Evolutionary conservation across 2,888 invertebrate species (phyloP), one percentile per base, ranked within the genome.

Genomic region (Belgica antarctica): DNA sequence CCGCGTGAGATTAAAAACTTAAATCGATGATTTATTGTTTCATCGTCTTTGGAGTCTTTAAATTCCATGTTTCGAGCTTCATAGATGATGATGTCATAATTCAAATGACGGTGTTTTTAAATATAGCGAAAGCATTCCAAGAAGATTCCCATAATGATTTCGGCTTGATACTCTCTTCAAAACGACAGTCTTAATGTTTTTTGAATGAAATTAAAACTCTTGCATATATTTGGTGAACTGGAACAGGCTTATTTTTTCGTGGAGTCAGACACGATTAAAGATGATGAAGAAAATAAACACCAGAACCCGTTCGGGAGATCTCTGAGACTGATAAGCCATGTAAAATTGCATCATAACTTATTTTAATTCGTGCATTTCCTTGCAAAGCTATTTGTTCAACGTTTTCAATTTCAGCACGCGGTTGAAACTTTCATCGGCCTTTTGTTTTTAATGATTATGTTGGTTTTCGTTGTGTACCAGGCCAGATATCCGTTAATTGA

Each of bases 21-120:
- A 57, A 19, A 8, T 19, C 57, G 22, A 10, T 57, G 57, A 57
- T 57, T 57, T 57, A 57, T 57, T 15, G 15, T 57, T n/a, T n/a
- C n/a, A n/a, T n/a, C n/a, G n/a, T n/a, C n/a, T n/a, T n/a, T n/a
- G n/a, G n/a, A n/a, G n/a, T n/a, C n/a, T n/a, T n/a, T n/a, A n/a
- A n/a, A n/a, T n/a, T n/a, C n/a, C n/a, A n/a, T n/a, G n/a, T n/a
- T 41, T n/a, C 41, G 41, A 41, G 12, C 15, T 41, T 41, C 12
- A 41, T n/a, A n/a, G 12, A 3, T 10, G 41, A n/a, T 41, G 41
- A 41, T 41, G 41, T 41, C 41, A 41, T 15, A 41, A n/a, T n/a
- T n/a, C n/a, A n/a, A n/a, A n/a, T n/a, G n/a, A n/a, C n/a, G n/a
- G 10, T 31, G 10, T 31, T 31, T 31, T 31, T 31, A 31, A 10